Evolutionary conservation across 2,888 invertebrate species (phyloP).

Genomic region (Ectemnius lituratus): DNA sequence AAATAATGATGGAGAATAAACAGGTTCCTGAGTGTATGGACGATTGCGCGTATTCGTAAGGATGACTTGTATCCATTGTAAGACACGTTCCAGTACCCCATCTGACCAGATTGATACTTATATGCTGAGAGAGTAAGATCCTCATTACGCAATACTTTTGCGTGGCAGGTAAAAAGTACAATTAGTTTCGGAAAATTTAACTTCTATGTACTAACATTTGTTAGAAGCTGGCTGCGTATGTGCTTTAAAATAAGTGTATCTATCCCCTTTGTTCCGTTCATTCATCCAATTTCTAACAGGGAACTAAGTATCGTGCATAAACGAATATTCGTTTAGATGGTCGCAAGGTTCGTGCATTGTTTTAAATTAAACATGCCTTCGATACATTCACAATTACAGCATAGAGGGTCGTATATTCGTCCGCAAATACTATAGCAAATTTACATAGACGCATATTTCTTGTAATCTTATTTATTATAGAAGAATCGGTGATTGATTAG

Average conservation of each 20-base stretch:
- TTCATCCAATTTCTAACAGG: slow-evolving; percentile 19
- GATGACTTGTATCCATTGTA: slow-evolving; percentile 20
- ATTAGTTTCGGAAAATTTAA: slow-evolving; percentile 21
- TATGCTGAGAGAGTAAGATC: slow-evolving; percentile 28
- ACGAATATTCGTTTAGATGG: slow-evolving; percentile 36
- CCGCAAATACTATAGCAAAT: slow-evolving; percentile 57
- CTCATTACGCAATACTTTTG: background rate
- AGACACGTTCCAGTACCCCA: slow-evolving; percentile 32
- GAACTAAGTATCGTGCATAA: slow-evolving; percentile 38
- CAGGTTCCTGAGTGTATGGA: slow-evolving; percentile 55
- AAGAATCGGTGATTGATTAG: slow-evolving; percentile 62
- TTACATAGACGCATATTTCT: slow-evolving; percentile 57
- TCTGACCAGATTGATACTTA: slow-evolving; percentile 23
- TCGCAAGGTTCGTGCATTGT: slow-evolving; percentile 40
- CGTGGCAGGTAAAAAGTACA: slow-evolving; percentile 18
- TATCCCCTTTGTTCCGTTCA: slow-evolving; percentile 4
- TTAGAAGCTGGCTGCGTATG: slow-evolving; percentile 20
- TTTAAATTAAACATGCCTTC: slow-evolving; percentile 54
- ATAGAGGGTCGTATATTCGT: slow-evolving; percentile 58
- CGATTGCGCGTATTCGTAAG: slow-evolving; percentile 52
- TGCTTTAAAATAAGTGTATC: slow-evolving; percentile 16
- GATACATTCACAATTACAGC: slow-evolving; percentile 58
- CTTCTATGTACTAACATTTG: slow-evolving; percentile 26
- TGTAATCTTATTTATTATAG: slow-evolving; percentile 66
- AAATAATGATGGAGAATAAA: slow-evolving; percentile 17